phyloP scores from a whole-genome alignment of 2,113 vertebrate genomes.

The Dipodomys stephensi region DNA sequence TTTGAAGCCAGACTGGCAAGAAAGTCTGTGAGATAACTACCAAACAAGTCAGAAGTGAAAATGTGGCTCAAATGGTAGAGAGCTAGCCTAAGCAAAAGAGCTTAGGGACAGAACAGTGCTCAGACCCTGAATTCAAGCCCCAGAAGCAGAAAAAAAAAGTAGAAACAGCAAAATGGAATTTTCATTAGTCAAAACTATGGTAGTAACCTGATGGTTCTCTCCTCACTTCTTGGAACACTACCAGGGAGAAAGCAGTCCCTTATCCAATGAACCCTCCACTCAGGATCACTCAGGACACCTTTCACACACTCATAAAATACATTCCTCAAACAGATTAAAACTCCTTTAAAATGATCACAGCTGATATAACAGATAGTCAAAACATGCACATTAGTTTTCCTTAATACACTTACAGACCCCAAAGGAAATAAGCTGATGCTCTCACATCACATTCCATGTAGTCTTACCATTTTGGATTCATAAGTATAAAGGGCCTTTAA shows the following conservation, averaged over 20 bases:
- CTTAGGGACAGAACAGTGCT: no score
- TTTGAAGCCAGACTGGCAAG: no score
- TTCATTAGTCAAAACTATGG: neutral
- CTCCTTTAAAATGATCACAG: neutral
- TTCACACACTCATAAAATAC: neutral
- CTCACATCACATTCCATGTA: neutral
- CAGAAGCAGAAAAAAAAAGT: neutral
- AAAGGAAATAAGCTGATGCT: neutral
- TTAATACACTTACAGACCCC: neutral
- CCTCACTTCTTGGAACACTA: neutral
- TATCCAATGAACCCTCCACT: neutral
- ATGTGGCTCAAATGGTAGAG: no score
- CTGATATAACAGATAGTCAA: neutral
- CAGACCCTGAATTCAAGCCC: no score
- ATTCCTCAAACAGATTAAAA: neutral
- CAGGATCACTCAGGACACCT: neutral
- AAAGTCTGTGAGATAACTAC: no score
- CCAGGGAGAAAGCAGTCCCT: neutral
- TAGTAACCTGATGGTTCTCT: neutral
- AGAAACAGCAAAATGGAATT: neutral
- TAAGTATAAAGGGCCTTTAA: conserved; percentile 98
- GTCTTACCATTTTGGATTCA: conserved; percentile 97
- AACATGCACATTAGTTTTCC: neutral
- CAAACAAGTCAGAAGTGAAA: no score
- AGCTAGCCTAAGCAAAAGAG: no score